Evolutionary conservation across 2,113 vertebrate species (phyloP).

Genomic region (Syngnathoides biaculeatus): DNA sequence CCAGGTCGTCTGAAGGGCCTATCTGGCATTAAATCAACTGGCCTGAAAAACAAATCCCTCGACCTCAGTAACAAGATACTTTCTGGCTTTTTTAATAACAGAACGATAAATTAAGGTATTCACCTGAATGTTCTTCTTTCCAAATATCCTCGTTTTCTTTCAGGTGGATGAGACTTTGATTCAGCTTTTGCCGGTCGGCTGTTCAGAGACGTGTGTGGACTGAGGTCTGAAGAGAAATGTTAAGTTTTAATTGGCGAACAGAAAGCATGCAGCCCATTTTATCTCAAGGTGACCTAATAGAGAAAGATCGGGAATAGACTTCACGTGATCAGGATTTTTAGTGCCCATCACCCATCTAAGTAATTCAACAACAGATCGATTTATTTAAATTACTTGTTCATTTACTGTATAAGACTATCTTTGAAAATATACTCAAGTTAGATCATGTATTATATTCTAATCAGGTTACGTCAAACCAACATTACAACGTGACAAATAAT

Average conservation of each 20-base stretch:
- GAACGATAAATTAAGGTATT: neutral
- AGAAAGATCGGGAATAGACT: no score
- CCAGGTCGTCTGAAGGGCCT: slow-evolving; percentile 46
- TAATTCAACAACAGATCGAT: no score
- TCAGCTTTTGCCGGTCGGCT: slow-evolving; percentile 51
- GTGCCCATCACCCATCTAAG: no score
- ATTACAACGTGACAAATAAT: no score
- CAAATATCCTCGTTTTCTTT: slow-evolving; percentile 44
- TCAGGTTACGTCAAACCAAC: no score
- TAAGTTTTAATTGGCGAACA: neutral
- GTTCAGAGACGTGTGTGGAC: slow-evolving; percentile 37
- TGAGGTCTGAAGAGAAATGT: slow-evolving; percentile 23
- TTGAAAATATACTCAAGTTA: no score
- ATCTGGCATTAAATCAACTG: slow-evolving; percentile 20
- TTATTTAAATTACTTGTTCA: no score
- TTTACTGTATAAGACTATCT: no score
- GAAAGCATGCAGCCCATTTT: neutral
- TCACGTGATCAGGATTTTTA: no score
- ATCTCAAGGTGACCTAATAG: no score
- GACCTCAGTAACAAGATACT: slow-evolving; percentile 1
- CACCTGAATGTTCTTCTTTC: slow-evolving; percentile 50
- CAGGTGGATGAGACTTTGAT: slow-evolving; percentile 33
- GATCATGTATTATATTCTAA: no score
- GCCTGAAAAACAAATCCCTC: slow-evolving; percentile 33
- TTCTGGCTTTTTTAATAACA: no score